Evolutionary conservation across 1,140 invertebrate species (phyloP).

Genomic region (Panulirus ornatus): DNA sequence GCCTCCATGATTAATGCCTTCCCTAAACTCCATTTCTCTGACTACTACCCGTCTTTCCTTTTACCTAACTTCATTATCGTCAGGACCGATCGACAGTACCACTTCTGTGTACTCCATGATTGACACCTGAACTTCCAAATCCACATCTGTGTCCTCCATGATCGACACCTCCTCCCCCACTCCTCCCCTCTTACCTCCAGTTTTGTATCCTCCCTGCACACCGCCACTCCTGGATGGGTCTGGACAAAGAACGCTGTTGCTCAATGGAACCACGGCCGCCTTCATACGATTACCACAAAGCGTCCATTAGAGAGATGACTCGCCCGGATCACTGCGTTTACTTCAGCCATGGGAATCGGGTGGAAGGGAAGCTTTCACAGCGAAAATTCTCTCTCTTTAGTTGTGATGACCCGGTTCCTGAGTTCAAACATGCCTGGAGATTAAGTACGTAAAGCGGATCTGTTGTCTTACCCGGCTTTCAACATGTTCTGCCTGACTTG

Average conservation of each 20-base stretch:
- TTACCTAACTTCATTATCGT: too few relatives aligned
- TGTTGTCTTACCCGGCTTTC: background rate
- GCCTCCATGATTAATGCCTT: too few relatives aligned
- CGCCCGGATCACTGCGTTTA: conserved; percentile 32
- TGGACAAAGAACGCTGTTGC: conserved; percentile 7
- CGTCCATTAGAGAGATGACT: conserved; percentile 45
- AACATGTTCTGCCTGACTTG: too few relatives aligned
- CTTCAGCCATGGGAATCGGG: conserved; percentile 38
- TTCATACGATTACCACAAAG: conserved; percentile 48
- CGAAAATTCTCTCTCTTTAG: background rate
- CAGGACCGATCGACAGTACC: too few relatives aligned
- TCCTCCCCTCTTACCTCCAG: background rate
- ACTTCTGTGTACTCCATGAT: background rate
- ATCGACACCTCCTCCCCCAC: background rate
- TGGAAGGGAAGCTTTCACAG: conserved; percentile 33
- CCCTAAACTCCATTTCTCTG: too few relatives aligned
- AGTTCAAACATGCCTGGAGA: background rate
- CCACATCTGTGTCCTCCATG: background rate
- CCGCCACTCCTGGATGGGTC: background rate
- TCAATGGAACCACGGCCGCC: conserved; percentile 33
- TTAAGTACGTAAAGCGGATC: background rate
- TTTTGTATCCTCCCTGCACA: background rate
- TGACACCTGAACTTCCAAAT: too few relatives aligned
- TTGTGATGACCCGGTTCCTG: background rate
- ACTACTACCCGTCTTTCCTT: too few relatives aligned